Percentiles rank a stretch among this genome's conserved stretches.
Evolutionary conservation across 1,140 invertebrate species (phyloP).

Genomic region (Epicauta chinensis): DNA sequence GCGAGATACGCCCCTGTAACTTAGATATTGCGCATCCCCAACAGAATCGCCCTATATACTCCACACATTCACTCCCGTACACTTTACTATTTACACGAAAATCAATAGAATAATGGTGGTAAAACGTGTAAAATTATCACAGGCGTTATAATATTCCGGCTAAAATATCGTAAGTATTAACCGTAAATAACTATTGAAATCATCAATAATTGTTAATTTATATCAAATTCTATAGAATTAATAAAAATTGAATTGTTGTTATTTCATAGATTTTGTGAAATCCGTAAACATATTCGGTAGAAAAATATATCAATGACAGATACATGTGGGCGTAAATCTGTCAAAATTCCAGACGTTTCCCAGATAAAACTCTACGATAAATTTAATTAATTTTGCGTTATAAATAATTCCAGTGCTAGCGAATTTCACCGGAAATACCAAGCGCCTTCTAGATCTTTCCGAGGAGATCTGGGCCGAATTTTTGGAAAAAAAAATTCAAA

Average conservation of each 20-base stretch:
- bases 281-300: slow-evolving; percentile 25
- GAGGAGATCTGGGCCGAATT: no score
- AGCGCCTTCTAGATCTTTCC: no score
- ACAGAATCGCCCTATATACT: no score
- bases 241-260: slow-evolving; percentile 12
- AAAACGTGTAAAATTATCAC: not conserved
- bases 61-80: no score
- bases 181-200: not conserved
- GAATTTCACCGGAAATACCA: no score
- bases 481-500: not conserved
- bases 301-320: slow-evolving; percentile 2
- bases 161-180: not conserved
- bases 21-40: no score
- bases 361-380: not conserved
- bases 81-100: not conserved
- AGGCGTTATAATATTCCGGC: not conserved
- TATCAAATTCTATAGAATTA: not conserved
- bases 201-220: not conserved
- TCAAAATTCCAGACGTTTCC: slow-evolving; percentile 14
- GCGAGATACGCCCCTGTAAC: no score
- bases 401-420: no score
- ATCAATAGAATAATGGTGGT: not conserved
- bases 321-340: slow-evolving; percentile 32
- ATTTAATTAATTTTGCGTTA: not conserved
- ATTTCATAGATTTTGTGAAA: slow-evolving; percentile 20